Conservation (phyloP, 2,113 vertebrate species). For the Rhizomys pruinosus region DNA sequence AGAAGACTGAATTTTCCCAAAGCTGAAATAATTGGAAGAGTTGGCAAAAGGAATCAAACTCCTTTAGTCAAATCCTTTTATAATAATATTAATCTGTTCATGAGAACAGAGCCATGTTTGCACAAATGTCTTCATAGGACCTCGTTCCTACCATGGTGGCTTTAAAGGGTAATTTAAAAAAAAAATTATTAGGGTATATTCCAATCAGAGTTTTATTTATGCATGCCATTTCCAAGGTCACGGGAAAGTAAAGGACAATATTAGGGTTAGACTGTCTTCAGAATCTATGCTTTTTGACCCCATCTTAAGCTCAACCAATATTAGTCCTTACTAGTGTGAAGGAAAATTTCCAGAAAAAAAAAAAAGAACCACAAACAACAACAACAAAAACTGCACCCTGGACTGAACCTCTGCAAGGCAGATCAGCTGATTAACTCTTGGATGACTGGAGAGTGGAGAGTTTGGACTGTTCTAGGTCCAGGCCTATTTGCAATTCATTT, state of each 20-base stretch:
- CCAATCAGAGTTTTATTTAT: background rate
- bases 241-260: background rate
- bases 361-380: no score
- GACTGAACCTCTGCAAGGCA: no score
- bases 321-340: no score
- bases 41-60: background rate
- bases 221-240: background rate
- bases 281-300: background rate
- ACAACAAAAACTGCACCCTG: no score
- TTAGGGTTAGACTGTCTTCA: background rate
- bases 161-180: background rate
- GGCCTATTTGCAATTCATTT: no score
- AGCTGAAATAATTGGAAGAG: background rate
- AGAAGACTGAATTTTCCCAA: background rate
- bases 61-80: background rate
- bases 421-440: no score
- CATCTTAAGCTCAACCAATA: no score
- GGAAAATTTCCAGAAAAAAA: no score
- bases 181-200: background rate
- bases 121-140: background rate
- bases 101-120: background rate
- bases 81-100: background rate
- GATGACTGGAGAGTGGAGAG: no score
- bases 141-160: background rate
- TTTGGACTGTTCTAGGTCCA: no score